These are phyloP conservation scores for Doris montereyensis DNA, from an alignment of 2,888 invertebrate genomes.

Conservation along the genomic window DNA sequence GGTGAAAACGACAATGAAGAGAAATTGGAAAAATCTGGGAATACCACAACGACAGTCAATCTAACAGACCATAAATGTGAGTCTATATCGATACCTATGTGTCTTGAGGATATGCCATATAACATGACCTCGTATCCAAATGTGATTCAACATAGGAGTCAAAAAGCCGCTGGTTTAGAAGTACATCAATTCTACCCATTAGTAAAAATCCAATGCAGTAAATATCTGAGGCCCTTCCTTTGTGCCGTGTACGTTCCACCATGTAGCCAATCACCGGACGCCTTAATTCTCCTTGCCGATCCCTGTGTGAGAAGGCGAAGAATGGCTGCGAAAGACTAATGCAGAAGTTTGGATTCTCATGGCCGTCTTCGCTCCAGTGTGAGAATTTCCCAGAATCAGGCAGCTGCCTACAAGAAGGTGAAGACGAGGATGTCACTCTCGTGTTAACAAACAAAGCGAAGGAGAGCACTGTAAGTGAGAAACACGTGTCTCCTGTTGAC, in stretches of 20 bases:
- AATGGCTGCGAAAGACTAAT: constrained; percentile 89
- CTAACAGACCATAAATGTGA: constrained; percentile 76
- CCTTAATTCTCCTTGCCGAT: constrained; percentile 91
- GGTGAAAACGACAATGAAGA: too few relatives aligned
- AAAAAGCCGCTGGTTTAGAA: constrained; percentile 94
- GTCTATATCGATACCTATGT: constrained; percentile 91
- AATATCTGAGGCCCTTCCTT: constrained; percentile 94
- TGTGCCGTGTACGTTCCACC: constrained; percentile 96
- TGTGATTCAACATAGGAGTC: constrained; percentile 86
- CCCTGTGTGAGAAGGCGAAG: constrained; percentile 89
- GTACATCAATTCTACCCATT: constrained; percentile 93
- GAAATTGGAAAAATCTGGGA: too few relatives aligned
- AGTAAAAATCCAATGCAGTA: constrained; percentile 94
- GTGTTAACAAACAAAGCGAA: too few relatives aligned
- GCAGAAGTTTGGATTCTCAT: constrained; percentile 87
- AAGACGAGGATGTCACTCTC: too few relatives aligned
- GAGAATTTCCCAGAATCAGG: constrained; percentile 80
- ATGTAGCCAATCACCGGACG: constrained; percentile 86
- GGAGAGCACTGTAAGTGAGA: too few relatives aligned
- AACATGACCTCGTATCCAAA: constrained; percentile 98
- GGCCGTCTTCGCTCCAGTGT: constrained; percentile 93
- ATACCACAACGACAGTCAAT: neutral
- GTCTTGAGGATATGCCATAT: constrained; percentile 87
- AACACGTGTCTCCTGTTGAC: too few relatives aligned
- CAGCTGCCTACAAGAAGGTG: too few relatives aligned